These are phyloP conservation scores for Poecilus cupreus DNA, from an alignment of 2,888 invertebrate species.

Conservation along the genomic window DNA sequence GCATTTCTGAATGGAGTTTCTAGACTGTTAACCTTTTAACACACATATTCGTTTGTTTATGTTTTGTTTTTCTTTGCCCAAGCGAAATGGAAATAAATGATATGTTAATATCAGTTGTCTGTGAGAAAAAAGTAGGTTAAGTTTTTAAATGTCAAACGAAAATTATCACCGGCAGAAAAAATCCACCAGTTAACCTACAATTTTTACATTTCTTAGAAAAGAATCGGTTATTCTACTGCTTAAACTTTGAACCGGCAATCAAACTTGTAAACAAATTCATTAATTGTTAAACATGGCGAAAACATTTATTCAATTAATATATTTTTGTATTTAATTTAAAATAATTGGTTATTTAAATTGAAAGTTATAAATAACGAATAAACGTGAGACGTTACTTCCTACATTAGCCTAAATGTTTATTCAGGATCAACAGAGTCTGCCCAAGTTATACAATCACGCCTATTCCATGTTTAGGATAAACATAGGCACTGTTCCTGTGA, in stretches of 20 bases:
- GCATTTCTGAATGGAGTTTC: conserved; percentile 51
- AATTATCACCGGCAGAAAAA: conserved; percentile 23
- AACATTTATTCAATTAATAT: no score
- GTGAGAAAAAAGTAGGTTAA: conserved; percentile 45
- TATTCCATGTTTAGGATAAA: conserved; percentile 32
- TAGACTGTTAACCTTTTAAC: conserved; percentile 58
- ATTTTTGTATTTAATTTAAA: no score
- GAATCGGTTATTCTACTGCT: neutral
- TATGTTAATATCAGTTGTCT: conserved; percentile 28
- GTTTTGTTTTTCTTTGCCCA: conserved; percentile 46
- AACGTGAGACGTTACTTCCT: no score
- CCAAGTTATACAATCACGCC: conserved; percentile 24
- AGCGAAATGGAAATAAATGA: conserved; percentile 52
- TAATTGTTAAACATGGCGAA: no score
- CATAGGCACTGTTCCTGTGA: neutral
- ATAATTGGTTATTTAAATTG: no score
- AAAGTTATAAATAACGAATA: no score
- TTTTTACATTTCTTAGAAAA: neutral
- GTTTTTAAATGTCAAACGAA: conserved; percentile 49
- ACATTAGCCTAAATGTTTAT: neutral
- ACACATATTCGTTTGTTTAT: conserved; percentile 52
- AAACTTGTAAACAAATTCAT: neutral
- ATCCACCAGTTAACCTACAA: conserved; percentile 26
- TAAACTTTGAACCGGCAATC: neutral
- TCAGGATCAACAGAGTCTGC: neutral